Evolutionary conservation across 2,113 vertebrate genomes (phyloP).

Genomic region (Xiphophorus couchianus): DNA sequence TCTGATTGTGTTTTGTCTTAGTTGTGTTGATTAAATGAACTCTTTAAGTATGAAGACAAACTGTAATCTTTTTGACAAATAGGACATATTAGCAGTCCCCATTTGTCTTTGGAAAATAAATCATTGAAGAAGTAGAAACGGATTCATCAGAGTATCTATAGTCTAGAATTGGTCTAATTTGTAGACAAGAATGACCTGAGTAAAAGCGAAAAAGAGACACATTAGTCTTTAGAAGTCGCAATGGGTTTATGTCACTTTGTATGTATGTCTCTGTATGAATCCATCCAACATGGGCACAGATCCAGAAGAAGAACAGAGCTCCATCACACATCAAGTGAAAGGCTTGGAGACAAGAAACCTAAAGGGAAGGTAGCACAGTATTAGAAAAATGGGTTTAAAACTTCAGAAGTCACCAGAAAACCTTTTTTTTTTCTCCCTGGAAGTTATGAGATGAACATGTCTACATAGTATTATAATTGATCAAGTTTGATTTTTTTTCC

Average conservation of each 20-base stretch:
- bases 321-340: neutral
- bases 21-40: slow-evolving; percentile 26
- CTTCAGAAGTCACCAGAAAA: too few relatives aligned
- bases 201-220: neutral
- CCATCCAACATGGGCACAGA: slow-evolving; percentile 1
- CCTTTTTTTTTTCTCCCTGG: too few relatives aligned
- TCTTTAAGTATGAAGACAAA: slow-evolving; percentile 22
- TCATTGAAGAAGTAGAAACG: neutral
- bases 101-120: slow-evolving; percentile 28
- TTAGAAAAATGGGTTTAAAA: too few relatives aligned
- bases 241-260: slow-evolving; percentile 13
- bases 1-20: slow-evolving; percentile 23
- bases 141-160: slow-evolving; percentile 47
- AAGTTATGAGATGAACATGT: too few relatives aligned
- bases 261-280: slow-evolving; percentile 3
- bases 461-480: too few relatives aligned
- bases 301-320: slow-evolving; percentile 4
- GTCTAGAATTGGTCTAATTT: slow-evolving; percentile 47
- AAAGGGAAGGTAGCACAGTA: too few relatives aligned
- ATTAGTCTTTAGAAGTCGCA: slow-evolving; percentile 11
- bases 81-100: slow-evolving; percentile 8
- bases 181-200: slow-evolving; percentile 6
- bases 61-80: slow-evolving; percentile 27
- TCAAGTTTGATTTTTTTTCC: too few relatives aligned
- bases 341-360: neutral